phyloP scores from a whole-genome alignment of 2,888 invertebrate species.

The Diabrotica balteata region DNA sequence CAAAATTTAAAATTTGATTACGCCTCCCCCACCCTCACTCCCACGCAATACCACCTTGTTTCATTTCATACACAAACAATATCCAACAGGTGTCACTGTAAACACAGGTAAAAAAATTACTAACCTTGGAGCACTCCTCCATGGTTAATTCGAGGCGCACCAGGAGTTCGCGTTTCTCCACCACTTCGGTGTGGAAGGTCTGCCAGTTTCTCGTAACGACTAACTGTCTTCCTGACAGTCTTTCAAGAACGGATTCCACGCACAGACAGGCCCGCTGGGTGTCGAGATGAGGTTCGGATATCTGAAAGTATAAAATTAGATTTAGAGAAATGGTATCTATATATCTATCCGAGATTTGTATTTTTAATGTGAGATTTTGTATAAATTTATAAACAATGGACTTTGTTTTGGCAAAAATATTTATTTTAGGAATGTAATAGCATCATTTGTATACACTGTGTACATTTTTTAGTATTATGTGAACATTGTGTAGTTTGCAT shows the following conservation, averaged over 20 bases:
- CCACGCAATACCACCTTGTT: not conserved
- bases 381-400: too few species aligned
- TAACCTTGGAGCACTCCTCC: slow-evolving; percentile 69
- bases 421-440: too few species aligned
- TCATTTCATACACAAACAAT: slow-evolving; percentile 2
- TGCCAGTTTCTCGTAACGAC: slow-evolving; percentile 74
- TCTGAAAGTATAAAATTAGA: slow-evolving; percentile 41
- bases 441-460: too few species aligned
- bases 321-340: slow-evolving; percentile 20
- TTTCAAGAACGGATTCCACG: slow-evolving; percentile 73
- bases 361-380: slow-evolving; percentile 9
- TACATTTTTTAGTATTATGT: too few species aligned
- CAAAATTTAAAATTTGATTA: not conserved
- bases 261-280: slow-evolving; percentile 70
- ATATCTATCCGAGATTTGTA: slow-evolving; percentile 6
- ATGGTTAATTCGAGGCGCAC: slow-evolving; percentile 64
- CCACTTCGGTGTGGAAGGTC: slow-evolving; percentile 72
- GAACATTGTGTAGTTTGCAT: too few species aligned
- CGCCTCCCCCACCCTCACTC: not conserved
- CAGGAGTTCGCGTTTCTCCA: slow-evolving; percentile 64
- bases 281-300: slow-evolving; percentile 73
- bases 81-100: slow-evolving; percentile 19
- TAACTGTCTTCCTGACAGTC: slow-evolving; percentile 70
- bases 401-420: too few species aligned
- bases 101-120: slow-evolving; percentile 22